A percentile compares a stretch with the other conserved stretches of the same genome.
Conservation (phyloP, 1,140 invertebrate species). For the Brachionus asplanchnoidis region DNA sequence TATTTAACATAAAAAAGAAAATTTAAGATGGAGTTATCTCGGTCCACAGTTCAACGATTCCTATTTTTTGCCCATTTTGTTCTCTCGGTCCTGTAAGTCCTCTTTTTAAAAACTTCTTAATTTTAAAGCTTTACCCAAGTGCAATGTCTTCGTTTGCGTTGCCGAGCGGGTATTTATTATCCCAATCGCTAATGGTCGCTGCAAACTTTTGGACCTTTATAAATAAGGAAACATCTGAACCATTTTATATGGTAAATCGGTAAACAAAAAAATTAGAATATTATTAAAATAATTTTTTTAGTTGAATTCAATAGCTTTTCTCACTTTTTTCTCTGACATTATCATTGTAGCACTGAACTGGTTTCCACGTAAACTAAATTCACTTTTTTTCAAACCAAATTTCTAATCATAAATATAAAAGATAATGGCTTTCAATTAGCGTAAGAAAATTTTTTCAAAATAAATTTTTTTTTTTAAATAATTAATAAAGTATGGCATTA, state of each 20-base stretch:
- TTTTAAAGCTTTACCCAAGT: not conserved
- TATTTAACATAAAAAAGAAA: too few relatives aligned
- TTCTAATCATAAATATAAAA: not conserved
- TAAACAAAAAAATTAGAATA: not conserved
- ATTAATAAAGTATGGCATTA: not conserved
- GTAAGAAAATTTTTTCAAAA: not conserved
- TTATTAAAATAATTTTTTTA: not conserved
- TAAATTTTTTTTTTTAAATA: not conserved
- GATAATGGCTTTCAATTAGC: conserved; percentile 9
- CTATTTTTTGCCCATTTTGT: not conserved
- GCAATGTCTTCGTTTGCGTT: not conserved
- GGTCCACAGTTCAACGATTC: not conserved
- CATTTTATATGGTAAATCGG: conserved; percentile 13
- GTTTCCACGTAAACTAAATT: not conserved
- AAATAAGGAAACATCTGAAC: conserved; percentile 2
- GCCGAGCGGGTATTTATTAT: not conserved
- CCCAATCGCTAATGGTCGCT: not conserved
- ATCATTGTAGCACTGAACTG: not conserved
- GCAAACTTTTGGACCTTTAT: not conserved
- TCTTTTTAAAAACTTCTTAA: not conserved
- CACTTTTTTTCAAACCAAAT: not conserved
- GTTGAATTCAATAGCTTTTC: not conserved
- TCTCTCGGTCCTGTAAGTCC: not conserved
- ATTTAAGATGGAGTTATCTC: not conserved
- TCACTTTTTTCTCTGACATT: not conserved